Base-by-base conservation (phyloP, 1,140 invertebrate genomes). In the Lepidostoma basale region DNA sequence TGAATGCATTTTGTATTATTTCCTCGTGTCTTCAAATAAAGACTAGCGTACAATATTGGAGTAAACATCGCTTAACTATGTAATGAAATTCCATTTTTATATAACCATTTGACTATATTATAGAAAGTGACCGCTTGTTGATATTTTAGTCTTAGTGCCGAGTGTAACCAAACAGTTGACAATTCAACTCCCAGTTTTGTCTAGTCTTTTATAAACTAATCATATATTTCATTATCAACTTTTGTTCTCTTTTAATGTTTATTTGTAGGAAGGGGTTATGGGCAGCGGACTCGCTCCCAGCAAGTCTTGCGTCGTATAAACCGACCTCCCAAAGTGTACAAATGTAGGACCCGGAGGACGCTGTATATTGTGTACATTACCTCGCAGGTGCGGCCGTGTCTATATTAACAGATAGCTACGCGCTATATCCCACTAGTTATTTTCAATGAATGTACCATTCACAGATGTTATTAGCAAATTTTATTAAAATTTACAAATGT, bases 201-300 rank as follows among this genome's bases (percentile, higher is more conserved):
- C 70, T 72, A 72, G 70, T 72, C 70, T 66, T 68, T 66, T 72
- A 70, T 62, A 63, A 58, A 62, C 40, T 68, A 40, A 68, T 52
- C n/a, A 33, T 36, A 44, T 28, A 60, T 67, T 60, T 40, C 44
- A 26, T 42, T 40, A 30, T 58, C 45, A 47, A 62, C 14, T 56
- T 67, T 67, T 58, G 54, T 56, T 66, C 63, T 30, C 45, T 56
- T 62, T 49, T 23, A 8, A 49, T 36, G 52, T 56, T 56, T 56
- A 56, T 56, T 56, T 22, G 2, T 56, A 36, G 36, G 30, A 56
- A 56, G 14, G 18, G 28, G 30, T 56, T 9, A 22, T 18, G 14
- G 52, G 22, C 52, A 12, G 16, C 14, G 14, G n/a, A n/a, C n/a
- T n/a, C n/a, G n/a, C n/a, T n/a, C n/a, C n/a, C n/a, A n/a, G n/a